A percentile compares a stretch with the other conserved stretches of the same genome.
Evolutionary conservation across 2,113 vertebrate genomes (phyloP).

Genomic region (Danionella cerebrum): DNA sequence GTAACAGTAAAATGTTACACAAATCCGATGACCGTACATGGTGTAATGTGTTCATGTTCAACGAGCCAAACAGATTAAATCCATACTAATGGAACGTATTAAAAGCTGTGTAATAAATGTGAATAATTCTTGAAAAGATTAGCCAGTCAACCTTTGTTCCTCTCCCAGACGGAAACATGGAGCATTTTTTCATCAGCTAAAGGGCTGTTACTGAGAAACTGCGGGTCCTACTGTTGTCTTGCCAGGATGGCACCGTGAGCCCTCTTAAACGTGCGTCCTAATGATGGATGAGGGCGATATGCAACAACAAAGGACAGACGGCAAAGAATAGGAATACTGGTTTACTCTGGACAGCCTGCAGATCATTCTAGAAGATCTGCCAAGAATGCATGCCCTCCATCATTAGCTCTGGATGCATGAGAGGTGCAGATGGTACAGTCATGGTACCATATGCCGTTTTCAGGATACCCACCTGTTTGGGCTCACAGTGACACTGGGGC

Average conservation of each 20-base stretch:
- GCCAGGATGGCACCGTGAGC: slow-evolving; percentile 21
- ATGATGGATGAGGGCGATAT: slow-evolving; percentile 44
- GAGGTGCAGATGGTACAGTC: slow-evolving; percentile 29
- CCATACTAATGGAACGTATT: neutral
- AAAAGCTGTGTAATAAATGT: slow-evolving; percentile 16
- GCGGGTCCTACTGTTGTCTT: slow-evolving; percentile 30
- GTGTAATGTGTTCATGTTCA: too few relatives aligned
- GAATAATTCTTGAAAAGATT: slow-evolving; percentile 5
- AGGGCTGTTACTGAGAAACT: slow-evolving; percentile 13
- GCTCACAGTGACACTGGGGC: neutral
- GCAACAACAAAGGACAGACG: slow-evolving; percentile 42
- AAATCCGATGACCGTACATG: too few relatives aligned
- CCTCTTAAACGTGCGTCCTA: slow-evolving; percentile 28
- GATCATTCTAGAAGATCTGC: slow-evolving; percentile 37
- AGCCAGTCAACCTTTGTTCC: slow-evolving; percentile 4
- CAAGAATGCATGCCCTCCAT: slow-evolving; percentile 32
- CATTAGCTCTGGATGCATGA: slow-evolving; percentile 30
- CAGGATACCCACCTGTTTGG: slow-evolving; percentile 33
- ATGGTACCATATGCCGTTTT: slow-evolving; percentile 23
- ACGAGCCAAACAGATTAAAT: too few relatives aligned
- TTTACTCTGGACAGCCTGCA: slow-evolving; percentile 26
- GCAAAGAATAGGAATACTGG: slow-evolving; percentile 30
- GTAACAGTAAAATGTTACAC: too few relatives aligned
- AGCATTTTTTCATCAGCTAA: slow-evolving; percentile 24
- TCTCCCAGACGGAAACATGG: neutral